phyloP scores from a whole-genome alignment of 2,113 vertebrate species.

The Donacobius atricapilla region DNA sequence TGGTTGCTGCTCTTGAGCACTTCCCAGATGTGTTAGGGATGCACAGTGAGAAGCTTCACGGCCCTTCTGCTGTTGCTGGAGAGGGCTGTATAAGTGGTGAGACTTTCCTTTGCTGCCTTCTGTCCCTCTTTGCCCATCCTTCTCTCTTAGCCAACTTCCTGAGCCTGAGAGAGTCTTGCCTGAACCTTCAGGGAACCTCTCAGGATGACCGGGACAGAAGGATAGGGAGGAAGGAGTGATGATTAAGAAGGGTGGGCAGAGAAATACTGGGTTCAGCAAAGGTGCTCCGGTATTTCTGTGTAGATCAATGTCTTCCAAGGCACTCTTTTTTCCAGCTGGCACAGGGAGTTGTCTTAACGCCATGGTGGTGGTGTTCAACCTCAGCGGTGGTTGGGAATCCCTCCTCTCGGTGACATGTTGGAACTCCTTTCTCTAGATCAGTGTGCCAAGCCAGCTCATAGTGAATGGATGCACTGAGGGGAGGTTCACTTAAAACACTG shows the following conservation, averaged over 20 bases:
- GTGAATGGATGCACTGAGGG: background rate
- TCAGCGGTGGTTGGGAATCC: background rate
- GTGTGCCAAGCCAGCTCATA: fast-evolving
- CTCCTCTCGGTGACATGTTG: fast-evolving
- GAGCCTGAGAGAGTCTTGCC: background rate
- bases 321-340: background rate
- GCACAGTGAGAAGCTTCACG: fast-evolving
- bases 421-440: background rate
- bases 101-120: background rate
- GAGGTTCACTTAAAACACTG: background rate
- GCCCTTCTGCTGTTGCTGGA: background rate
- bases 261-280: background rate
- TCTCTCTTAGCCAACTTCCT: background rate
- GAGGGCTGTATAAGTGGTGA: background rate
- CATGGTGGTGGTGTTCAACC: fast-evolving
- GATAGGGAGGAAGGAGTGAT: background rate
- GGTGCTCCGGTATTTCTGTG: background rate
- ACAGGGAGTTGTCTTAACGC: background rate
- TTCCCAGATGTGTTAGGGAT: background rate
- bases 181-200: background rate
- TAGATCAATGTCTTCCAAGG: background rate
- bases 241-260: background rate
- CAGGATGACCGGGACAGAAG: background rate
- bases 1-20: background rate
- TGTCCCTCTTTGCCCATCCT: background rate